These are phyloP conservation scores for Meganola albula DNA, from an alignment of 2,888 invertebrate species.

Conservation along the genomic window DNA sequence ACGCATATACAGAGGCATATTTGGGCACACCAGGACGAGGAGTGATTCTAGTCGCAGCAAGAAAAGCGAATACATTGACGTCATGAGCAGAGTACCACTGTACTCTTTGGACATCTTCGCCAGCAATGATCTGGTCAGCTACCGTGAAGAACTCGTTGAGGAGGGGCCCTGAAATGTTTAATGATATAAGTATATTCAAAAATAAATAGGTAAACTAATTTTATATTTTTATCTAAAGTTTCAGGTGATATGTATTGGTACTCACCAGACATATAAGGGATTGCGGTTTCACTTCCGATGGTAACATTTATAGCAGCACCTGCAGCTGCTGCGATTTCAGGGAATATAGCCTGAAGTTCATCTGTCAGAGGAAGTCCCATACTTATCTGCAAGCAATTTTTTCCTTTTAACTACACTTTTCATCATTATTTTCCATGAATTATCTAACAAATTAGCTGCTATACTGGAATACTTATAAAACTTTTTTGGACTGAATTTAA, in stretches of 20 bases:
- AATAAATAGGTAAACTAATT: no score
- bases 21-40: slow-evolving; percentile 28
- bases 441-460: no score
- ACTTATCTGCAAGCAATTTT: slow-evolving; percentile 30
- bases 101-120: slow-evolving; percentile 21
- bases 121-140: slow-evolving; percentile 23
- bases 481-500: no score
- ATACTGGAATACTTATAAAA: no score
- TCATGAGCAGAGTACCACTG: slow-evolving; percentile 37
- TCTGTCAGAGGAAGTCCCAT: slow-evolving; percentile 29
- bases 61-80: slow-evolving; percentile 28
- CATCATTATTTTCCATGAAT: no score
- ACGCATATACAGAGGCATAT: slow-evolving; percentile 25
- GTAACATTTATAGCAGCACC: slow-evolving; percentile 24
- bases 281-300: slow-evolving; percentile 19
- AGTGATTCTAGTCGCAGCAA: slow-evolving; percentile 17
- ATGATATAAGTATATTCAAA: no score
- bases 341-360: slow-evolving; percentile 18
- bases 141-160: slow-evolving; percentile 29
- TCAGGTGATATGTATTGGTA: no score
- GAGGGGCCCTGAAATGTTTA: slow-evolving; percentile 25
- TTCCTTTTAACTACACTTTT: no score
- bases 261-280: slow-evolving; percentile 28
- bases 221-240: no score
- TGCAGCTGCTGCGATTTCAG: slow-evolving; percentile 27